Conservation (phyloP, 2,797 vertebrate species). For the Danio jaintianensis region DNA sequence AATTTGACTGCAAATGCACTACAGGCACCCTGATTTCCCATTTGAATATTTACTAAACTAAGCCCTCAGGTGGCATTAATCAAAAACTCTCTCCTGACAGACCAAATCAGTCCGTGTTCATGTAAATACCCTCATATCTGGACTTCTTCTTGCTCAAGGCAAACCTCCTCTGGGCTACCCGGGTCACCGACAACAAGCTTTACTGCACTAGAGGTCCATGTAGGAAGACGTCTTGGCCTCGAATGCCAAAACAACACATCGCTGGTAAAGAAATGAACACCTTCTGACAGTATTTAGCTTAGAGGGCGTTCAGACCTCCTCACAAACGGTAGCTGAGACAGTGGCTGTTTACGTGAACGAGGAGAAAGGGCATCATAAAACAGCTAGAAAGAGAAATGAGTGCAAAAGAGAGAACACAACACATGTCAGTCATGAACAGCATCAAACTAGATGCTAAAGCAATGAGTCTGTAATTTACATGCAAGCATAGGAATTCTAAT, state of each 20-base stretch:
- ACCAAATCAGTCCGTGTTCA: conserved; percentile 34
- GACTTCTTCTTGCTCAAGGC: conserved; percentile 59
- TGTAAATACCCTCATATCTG: conserved; percentile 66
- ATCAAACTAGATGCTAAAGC: conserved; percentile 29
- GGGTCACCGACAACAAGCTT: conserved; percentile 65
- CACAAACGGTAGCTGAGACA: conserved; percentile 71
- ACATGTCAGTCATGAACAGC: conserved; percentile 31
- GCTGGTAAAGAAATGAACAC: conserved; percentile 73
- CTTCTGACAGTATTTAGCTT: conserved; percentile 82
- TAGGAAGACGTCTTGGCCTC: conserved; percentile 68
- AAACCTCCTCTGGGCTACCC: conserved; percentile 63
- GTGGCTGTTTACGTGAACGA: conserved; percentile 75
- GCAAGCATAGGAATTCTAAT: background rate
- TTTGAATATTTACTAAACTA: background rate
- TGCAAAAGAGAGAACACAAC: background rate
- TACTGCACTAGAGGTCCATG: conserved; percentile 69
- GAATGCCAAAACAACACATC: conserved; percentile 73
- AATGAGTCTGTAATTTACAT: conserved; percentile 21
- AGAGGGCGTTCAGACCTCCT: conserved; percentile 75
- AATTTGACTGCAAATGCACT: conserved; percentile 6
- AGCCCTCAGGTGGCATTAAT: conserved; percentile 30
- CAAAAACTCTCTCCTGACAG: conserved; percentile 17
- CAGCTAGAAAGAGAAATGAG: background rate
- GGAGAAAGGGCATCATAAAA: conserved; percentile 12
- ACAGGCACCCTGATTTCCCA: background rate